Evolutionary conservation across 2,113 vertebrate species (phyloP).

Genomic region (Pseudorectes ferrugineus): DNA sequence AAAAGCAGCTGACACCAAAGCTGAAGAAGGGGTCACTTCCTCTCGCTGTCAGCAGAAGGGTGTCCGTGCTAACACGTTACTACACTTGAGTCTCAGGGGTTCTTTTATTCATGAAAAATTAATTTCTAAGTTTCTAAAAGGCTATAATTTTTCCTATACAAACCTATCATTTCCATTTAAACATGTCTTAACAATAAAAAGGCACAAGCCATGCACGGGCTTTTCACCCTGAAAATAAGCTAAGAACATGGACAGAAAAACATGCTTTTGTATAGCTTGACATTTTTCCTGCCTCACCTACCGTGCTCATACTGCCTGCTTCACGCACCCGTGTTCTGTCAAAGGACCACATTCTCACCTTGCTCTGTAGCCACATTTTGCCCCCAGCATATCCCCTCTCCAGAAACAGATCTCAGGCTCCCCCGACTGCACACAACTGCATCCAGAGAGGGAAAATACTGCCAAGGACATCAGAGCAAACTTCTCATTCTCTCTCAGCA

Average conservation of each 20-base stretch:
- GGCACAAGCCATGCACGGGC: too few species aligned
- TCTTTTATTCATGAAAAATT: background rate
- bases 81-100: background rate
- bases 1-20: background rate
- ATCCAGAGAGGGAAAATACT: background rate
- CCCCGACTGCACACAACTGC: accelerated
- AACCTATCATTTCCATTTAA: background rate
- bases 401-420: background rate
- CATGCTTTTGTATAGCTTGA: background rate
- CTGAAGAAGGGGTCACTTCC: background rate
- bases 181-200: background rate
- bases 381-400: background rate
- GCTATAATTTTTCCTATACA: background rate
- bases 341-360: background rate
- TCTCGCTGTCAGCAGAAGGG: accelerated
- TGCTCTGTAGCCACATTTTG: background rate
- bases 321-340: background rate
- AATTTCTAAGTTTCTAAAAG: background rate
- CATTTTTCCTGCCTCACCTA: background rate
- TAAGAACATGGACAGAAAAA: background rate
- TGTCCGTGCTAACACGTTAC: accelerated
- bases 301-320: background rate
- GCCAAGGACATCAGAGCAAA: background rate
- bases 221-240: background rate
- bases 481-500: background rate